A percentile compares a stretch with the other conserved stretches of the same genome.
Conservation (phyloP, 2,797 vertebrate genomes). For the Coreius guichenoti region DNA sequence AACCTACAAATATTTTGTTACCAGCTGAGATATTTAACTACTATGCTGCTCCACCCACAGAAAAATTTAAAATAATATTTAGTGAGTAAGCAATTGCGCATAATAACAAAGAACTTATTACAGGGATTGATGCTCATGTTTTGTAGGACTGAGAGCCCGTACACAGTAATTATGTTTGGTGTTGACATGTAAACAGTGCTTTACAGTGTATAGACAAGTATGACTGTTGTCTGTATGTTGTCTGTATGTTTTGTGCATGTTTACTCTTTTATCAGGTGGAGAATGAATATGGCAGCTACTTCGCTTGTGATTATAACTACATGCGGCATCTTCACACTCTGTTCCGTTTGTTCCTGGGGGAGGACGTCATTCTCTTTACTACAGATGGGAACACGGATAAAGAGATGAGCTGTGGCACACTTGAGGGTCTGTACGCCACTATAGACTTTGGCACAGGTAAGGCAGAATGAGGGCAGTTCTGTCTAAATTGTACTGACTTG, state of each 20-base stretch:
- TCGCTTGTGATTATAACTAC: slow-evolving; percentile 88
- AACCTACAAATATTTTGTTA: background rate
- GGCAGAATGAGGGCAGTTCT: background rate
- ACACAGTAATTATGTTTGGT: background rate
- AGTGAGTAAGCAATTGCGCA: background rate
- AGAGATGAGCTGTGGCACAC: slow-evolving; percentile 88
- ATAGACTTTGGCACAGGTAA: slow-evolving; percentile 95
- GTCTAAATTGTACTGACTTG: background rate
- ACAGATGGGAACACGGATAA: slow-evolving; percentile 82
- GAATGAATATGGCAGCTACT: slow-evolving; percentile 97
- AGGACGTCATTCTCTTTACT: slow-evolving; percentile 89
- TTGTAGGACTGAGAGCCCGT: background rate
- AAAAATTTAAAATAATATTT: slow-evolving; percentile 4
- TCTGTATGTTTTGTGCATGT: slow-evolving; percentile 15
- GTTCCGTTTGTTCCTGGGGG: slow-evolving; percentile 85
- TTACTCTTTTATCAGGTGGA: slow-evolving; percentile 83
- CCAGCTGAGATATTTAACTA: slow-evolving; percentile 11
- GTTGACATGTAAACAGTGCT: slow-evolving; percentile 4
- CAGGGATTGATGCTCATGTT: background rate
- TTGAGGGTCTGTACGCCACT: slow-evolving; percentile 89
- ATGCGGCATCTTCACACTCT: slow-evolving; percentile 83
- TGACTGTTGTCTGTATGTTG: background rate
- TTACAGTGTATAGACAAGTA: background rate
- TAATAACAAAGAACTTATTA: slow-evolving; percentile 9
- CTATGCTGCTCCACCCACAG: background rate